Evolutionary conservation across 2,888 invertebrate species (phyloP).

Genomic region (Phyllotreta striolata): DNA sequence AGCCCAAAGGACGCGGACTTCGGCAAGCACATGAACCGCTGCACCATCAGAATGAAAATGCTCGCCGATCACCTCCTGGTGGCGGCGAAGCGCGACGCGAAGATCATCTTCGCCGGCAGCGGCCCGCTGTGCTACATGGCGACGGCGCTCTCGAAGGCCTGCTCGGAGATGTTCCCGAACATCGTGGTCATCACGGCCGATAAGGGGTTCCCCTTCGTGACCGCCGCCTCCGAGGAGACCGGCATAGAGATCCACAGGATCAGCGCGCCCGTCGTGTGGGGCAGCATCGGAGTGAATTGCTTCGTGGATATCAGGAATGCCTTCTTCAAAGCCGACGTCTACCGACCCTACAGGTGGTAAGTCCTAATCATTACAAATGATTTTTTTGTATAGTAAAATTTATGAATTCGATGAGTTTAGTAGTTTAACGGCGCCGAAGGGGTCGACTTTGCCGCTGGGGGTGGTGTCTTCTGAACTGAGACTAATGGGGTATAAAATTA

Average conservation of each 20-base stretch:
- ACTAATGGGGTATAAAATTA: constrained; percentile 62
- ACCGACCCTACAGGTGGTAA: constrained; percentile 61
- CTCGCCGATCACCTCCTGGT: constrained; percentile 61
- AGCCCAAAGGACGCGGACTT: constrained; percentile 13
- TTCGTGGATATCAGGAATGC: constrained; percentile 66
- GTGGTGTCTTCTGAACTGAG: constrained; percentile 64
- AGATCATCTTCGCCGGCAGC: constrained; percentile 65
- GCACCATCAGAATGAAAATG: constrained; percentile 56
- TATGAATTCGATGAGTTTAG: constrained; percentile 48
- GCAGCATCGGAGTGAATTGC: constrained; percentile 67
- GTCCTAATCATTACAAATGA: background rate
- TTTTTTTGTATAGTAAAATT: constrained; percentile 1
- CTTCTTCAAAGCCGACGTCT: constrained; percentile 64
- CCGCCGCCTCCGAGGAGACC: constrained; percentile 60
- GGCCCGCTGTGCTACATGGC: constrained; percentile 68
- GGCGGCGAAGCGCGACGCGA: constrained; percentile 57
- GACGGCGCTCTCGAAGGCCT: constrained; percentile 60
- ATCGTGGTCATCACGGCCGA: constrained; percentile 68
- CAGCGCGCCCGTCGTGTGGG: constrained; percentile 71
- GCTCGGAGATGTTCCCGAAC: constrained; percentile 61
- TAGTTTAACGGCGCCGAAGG: constrained; percentile 61
- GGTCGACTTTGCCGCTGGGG: constrained; percentile 65
- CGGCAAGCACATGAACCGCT: constrained; percentile 50
- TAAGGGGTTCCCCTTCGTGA: constrained; percentile 62
- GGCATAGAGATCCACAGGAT: constrained; percentile 63